Evolutionary conservation across 2,888 invertebrate genomes (phyloP).

Genomic region (Polyommatus icarus): DNA sequence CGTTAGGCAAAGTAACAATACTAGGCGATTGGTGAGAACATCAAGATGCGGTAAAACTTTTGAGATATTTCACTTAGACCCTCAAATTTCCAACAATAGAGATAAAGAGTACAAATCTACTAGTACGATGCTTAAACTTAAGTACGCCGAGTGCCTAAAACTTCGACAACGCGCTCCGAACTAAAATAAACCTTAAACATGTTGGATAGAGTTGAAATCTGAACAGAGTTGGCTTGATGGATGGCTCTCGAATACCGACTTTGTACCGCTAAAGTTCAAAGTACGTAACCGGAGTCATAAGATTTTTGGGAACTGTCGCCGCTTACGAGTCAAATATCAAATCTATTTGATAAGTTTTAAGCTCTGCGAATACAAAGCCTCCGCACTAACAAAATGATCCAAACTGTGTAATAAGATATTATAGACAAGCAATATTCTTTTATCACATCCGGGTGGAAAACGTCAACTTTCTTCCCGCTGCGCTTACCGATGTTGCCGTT

Average conservation of each 20-base stretch:
- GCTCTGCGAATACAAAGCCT: not conserved
- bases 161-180: not conserved
- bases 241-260: not conserved
- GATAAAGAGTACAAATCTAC: constrained; percentile 2
- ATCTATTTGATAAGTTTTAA: not conserved
- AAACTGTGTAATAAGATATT: too few relatives aligned
- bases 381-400: too few relatives aligned
- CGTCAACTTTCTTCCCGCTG: too few relatives aligned
- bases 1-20: too few relatives aligned
- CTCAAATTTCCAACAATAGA: constrained; percentile 13
- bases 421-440: too few relatives aligned
- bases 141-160: not conserved
- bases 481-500: too few relatives aligned
- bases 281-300: not conserved
- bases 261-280: constrained; percentile 5
- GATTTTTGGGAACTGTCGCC: not conserved
- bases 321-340: not conserved
- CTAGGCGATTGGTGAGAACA: not conserved
- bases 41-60: not conserved
- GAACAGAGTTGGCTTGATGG: not conserved
- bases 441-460: too few relatives aligned
- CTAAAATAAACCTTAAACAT: not conserved
- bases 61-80: constrained; percentile 19
- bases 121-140: not conserved
- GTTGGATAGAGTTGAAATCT: not conserved